Evolutionary conservation across 2,797 vertebrate genomes (phyloP).

Genomic region (Epinephelus awoara): DNA sequence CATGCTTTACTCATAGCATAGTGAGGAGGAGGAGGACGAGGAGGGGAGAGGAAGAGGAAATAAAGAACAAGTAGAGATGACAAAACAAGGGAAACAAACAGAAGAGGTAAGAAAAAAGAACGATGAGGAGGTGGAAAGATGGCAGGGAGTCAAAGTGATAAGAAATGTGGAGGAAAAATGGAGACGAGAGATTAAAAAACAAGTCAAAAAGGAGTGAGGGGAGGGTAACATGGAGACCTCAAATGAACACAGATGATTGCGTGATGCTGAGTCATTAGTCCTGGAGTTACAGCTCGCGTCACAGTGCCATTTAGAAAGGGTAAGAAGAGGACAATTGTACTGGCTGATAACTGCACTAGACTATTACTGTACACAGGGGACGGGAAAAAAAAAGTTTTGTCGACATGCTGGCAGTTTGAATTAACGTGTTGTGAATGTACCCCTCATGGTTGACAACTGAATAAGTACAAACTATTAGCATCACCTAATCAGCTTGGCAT

Average conservation of each 20-base stretch:
- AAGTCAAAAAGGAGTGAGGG: slow-evolving; percentile 13
- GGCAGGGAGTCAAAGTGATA: neutral
- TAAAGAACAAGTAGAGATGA: slow-evolving; percentile 33
- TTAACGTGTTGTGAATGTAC: slow-evolving; percentile 18
- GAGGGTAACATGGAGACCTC: slow-evolving; percentile 32
- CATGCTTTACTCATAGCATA: slow-evolving; percentile 71
- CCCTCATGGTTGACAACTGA: neutral
- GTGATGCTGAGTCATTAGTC: slow-evolving; percentile 72
- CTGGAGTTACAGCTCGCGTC: slow-evolving; percentile 60
- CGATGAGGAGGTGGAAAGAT: no score
- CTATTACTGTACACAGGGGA: slow-evolving; percentile 5
- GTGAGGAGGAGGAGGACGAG: slow-evolving; percentile 28
- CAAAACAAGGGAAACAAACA: slow-evolving; percentile 30
- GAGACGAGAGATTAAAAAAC: neutral
- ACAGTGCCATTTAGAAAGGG: slow-evolving; percentile 48
- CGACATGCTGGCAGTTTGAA: slow-evolving; percentile 21
- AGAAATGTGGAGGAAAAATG: neutral
- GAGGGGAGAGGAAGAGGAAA: slow-evolving; percentile 32
- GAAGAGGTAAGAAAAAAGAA: neutral
- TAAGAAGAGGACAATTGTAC: slow-evolving; percentile 42
- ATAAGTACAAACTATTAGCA: slow-evolving; percentile 14
- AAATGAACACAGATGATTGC: slow-evolving; percentile 49
- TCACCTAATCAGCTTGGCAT: slow-evolving; percentile 2
- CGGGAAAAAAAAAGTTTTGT: slow-evolving; percentile 5
- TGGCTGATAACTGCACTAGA: slow-evolving; percentile 16